Evolutionary conservation across 2,113 vertebrate genomes (phyloP), one percentile per base, ranked within the genome.

Genomic region (Xenotilapia longispinis): DNA sequence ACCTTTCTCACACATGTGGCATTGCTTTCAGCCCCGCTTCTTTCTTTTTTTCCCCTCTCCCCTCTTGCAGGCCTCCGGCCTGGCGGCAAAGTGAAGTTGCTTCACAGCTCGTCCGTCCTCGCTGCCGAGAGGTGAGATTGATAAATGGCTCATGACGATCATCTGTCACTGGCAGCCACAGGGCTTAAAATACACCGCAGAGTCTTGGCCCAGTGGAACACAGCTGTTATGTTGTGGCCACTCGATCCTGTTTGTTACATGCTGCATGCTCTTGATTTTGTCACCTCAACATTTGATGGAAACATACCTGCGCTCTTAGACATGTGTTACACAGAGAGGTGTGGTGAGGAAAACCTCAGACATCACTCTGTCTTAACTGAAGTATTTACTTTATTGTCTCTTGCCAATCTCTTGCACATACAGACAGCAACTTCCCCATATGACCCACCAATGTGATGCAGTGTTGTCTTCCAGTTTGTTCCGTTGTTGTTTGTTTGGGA

Each of bases 21-120:
- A 19, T 42, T 33, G 75, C 10, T 70, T 23, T 89, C 45, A 83
- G 6, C 9, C 80, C 65, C 5, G 7, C 21, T 49, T 55, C 17
- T 68, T 91, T 63, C 28, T 63, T 38, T 68, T 91, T 15, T 1
- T 0, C 2, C 57, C 8, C 60, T 38, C 17, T 65, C 60, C 31
- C 38, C 6, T n/a, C 85, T 23, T 91, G 11, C 87, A 99, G 98
- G 98, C 83, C 96, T 99, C 83, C 95, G 97, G 73, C 98, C 98
- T 6, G 98, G 98, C 19, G 97, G 98, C 9, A 98, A 96, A 95
- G 96, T 99, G 10, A 99, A 99, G 87, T 87, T 99, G 89, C 97
- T 98, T 15, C 98, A 99, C 93, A 99, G 98, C 54, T 96, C 97
- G 13, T 93, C 93, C 26, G 75, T 97, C 84, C 94, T 93, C 14